phyloP scores from a whole-genome alignment of 1,140 invertebrate species.

The Drosophila oshimai region DNA sequence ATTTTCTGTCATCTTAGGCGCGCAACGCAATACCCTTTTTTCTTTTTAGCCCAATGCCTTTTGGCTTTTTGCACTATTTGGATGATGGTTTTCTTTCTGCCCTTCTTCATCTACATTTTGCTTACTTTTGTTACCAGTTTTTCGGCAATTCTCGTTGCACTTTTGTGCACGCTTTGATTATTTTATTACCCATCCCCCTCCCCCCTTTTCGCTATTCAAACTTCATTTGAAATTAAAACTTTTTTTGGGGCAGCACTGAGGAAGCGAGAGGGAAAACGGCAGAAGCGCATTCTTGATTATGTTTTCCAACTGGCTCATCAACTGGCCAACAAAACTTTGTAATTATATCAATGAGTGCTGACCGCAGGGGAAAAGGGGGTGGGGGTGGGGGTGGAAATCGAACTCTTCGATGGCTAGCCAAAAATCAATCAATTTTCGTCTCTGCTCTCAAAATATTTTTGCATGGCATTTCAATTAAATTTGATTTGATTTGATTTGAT shows the following conservation, averaged over 20 bases:
- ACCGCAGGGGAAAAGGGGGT: background rate
- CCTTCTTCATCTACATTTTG: conserved; percentile 24
- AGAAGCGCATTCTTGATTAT: conserved; percentile 77
- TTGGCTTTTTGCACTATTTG: conserved; percentile 19
- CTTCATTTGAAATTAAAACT: conserved; percentile 79
- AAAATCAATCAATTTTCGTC: conserved; percentile 72
- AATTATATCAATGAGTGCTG: conserved; percentile 72
- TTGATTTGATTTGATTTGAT: conserved; percentile 59
- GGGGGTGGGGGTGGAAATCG: conserved; percentile 8
- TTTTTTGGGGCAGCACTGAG: conserved; percentile 45
- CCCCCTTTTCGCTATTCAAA: conserved; percentile 34
- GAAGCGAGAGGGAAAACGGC: background rate
- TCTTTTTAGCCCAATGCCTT: conserved; percentile 3
- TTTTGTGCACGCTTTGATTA: conserved; percentile 79
- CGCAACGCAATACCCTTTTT: background rate
- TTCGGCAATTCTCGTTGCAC: conserved; percentile 75
- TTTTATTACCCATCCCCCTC: conserved; percentile 60
- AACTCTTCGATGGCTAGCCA: conserved; percentile 37
- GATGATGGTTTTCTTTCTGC: conserved; percentile 4
- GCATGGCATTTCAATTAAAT: conserved; percentile 74
- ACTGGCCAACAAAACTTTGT: conserved; percentile 75
- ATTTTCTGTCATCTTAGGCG: no score
- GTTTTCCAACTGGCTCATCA: conserved; percentile 77
- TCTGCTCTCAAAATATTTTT: conserved; percentile 61
- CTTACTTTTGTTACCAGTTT: conserved; percentile 71